phyloP scores from a whole-genome alignment of 2,888 invertebrate species.

The Xylophagus ater region DNA sequence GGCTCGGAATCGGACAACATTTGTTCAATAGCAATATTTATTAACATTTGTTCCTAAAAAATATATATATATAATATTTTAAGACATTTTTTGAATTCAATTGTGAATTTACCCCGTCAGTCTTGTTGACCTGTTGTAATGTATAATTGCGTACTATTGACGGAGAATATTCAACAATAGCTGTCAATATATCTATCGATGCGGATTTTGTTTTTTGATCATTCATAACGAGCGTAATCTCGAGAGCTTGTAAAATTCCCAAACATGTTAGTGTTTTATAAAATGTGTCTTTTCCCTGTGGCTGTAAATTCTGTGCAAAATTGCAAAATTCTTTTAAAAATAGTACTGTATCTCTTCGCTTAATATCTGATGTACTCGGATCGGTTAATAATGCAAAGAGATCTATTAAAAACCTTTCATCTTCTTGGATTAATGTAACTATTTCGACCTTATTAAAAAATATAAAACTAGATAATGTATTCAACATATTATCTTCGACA shows the following conservation, averaged over 20 bases:
- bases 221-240: slow-evolving; percentile 82
- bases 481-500: slow-evolving; percentile 98
- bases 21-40: slow-evolving; percentile 96
- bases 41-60: slow-evolving; percentile 75
- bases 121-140: slow-evolving; percentile 74
- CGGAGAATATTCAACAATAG: slow-evolving; percentile 96
- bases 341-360: slow-evolving; percentile 85
- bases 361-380: slow-evolving; percentile 69
- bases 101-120: slow-evolving; percentile 62
- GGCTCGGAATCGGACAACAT: slow-evolving; percentile 95
- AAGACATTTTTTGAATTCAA: slow-evolving; percentile 2
- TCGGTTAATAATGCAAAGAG: slow-evolving; percentile 88
- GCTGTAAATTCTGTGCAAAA: slow-evolving; percentile 96
- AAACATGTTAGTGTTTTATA: slow-evolving; percentile 87
- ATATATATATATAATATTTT: not conserved
- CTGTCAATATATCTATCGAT: slow-evolving; percentile 95
- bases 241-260: slow-evolving; percentile 79
- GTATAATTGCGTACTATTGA: slow-evolving; percentile 96
- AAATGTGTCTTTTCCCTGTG: slow-evolving; percentile 92
- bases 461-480: slow-evolving; percentile 95
- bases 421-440: slow-evolving; percentile 94
- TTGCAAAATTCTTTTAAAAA: slow-evolving; percentile 99
- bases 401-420: slow-evolving; percentile 91
- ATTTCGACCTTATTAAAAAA: slow-evolving; percentile 99
- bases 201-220: slow-evolving; percentile 92